Conservation (phyloP, 2,797 vertebrate species). For the Crenichthys baileyi region DNA sequence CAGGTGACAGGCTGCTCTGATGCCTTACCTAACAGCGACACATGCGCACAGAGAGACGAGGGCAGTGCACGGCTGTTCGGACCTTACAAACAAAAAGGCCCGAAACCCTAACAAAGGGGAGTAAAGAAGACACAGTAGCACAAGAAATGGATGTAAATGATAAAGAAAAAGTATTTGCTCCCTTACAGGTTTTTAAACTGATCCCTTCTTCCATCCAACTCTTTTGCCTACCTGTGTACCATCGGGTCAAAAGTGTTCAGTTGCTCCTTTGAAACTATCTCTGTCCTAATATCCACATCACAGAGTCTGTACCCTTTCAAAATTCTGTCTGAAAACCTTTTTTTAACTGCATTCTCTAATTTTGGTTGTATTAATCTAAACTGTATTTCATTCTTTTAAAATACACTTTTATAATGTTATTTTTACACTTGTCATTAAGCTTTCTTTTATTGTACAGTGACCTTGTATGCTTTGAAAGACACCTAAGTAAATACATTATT, state of each 20-base stretch:
- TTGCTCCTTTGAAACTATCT: not conserved
- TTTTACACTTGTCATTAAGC: no score
- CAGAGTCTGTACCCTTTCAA: no score
- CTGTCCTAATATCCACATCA: no score
- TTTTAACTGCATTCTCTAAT: no score
- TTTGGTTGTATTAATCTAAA: no score
- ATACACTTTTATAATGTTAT: no score
- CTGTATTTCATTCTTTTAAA: no score
- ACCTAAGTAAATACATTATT: no score
- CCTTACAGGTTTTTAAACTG: not conserved
- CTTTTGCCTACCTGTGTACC: not conserved
- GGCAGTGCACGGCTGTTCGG: conserved; percentile 13
- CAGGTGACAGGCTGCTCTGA: conserved; percentile 80
- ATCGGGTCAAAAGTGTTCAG: not conserved
- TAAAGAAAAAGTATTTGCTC: not conserved
- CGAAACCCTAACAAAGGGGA: conserved; percentile 13
- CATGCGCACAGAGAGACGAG: conserved; percentile 19
- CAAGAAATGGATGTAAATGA: not conserved
- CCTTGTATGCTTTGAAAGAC: no score
- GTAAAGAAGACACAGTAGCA: conserved; percentile 3
- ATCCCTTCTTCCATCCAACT: not conserved
- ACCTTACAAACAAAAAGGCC: conserved; percentile 44
- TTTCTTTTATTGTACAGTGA: no score
- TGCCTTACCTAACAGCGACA: conserved; percentile 75
- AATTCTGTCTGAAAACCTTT: no score